These are phyloP conservation scores for Cinara cedri DNA, from an alignment of 2,888 invertebrate genomes.

Conservation along the genomic window DNA sequence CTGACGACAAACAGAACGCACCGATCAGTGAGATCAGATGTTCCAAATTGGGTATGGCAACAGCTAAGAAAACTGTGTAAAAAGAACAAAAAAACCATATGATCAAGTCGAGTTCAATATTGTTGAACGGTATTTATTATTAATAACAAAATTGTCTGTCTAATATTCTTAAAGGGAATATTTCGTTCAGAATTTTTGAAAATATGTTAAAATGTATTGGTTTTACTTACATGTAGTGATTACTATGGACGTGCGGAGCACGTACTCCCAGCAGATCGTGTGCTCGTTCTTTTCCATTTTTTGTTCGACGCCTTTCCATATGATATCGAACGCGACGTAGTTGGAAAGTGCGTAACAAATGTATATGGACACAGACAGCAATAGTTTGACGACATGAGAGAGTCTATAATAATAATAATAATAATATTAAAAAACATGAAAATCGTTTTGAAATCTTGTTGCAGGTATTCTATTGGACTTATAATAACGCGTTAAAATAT, in stretches of 20 bases:
- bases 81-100: conserved; percentile 38
- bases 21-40: conserved; percentile 78
- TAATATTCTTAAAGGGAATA: neutral
- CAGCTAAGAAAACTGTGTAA: conserved; percentile 78
- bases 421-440: neutral
- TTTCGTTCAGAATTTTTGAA: too few relatives aligned
- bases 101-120: neutral
- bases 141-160: neutral
- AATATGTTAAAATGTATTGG: neutral
- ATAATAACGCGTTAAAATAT: neutral
- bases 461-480: neutral
- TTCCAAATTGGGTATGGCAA: conserved; percentile 80
- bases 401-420: conserved; percentile 65
- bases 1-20: conserved; percentile 85
- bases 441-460: neutral
- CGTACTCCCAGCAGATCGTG: conserved; percentile 76
- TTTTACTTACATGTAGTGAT: conserved; percentile 80
- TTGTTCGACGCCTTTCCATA: conserved; percentile 78
- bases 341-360: conserved; percentile 92
- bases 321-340: conserved; percentile 92
- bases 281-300: conserved; percentile 69
- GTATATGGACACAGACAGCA: conserved; percentile 82
- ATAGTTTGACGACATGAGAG: conserved; percentile 75
- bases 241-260: conserved; percentile 78
- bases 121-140: too few relatives aligned